phyloP scores from a whole-genome alignment of 2,888 invertebrate species.

The Epinotia bilunana region DNA sequence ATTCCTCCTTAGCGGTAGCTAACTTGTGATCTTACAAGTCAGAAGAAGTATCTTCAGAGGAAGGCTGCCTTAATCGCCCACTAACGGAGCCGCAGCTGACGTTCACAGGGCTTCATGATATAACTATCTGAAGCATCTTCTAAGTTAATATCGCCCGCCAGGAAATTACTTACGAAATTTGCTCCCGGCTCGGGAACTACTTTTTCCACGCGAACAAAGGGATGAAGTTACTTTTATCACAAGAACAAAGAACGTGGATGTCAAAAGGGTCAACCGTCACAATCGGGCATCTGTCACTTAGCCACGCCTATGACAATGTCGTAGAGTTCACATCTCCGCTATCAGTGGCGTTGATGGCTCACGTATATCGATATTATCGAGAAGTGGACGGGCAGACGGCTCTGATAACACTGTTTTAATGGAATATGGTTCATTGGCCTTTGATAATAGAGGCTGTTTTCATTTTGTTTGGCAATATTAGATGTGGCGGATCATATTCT shows the following conservation, averaged over 20 bases:
- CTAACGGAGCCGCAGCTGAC: too few species aligned
- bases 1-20: too few species aligned
- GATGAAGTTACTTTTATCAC: not conserved
- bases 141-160: too few species aligned
- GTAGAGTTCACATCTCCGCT: constrained; percentile 46
- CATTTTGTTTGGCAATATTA: not conserved
- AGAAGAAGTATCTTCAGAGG: too few species aligned
- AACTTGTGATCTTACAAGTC: too few species aligned
- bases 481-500: not conserved
- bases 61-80: too few species aligned
- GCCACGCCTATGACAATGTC: constrained; percentile 48
- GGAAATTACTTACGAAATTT: too few species aligned
- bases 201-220: too few species aligned
- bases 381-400: constrained; percentile 48
- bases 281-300: constrained; percentile 52
- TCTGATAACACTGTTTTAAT: constrained; percentile 36
- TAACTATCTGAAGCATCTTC: too few species aligned
- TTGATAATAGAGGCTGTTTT: constrained; percentile 31
- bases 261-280: constrained; percentile 37
- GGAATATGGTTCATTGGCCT: constrained; percentile 40
- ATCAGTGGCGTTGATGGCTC: constrained; percentile 48
- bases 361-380: constrained; percentile 63
- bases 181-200: too few species aligned
- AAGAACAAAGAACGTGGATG: constrained; percentile 26
- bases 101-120: too few species aligned